Evolutionary conservation across 2,888 invertebrate species (phyloP).

Genomic region (Drosophila cracens): DNA sequence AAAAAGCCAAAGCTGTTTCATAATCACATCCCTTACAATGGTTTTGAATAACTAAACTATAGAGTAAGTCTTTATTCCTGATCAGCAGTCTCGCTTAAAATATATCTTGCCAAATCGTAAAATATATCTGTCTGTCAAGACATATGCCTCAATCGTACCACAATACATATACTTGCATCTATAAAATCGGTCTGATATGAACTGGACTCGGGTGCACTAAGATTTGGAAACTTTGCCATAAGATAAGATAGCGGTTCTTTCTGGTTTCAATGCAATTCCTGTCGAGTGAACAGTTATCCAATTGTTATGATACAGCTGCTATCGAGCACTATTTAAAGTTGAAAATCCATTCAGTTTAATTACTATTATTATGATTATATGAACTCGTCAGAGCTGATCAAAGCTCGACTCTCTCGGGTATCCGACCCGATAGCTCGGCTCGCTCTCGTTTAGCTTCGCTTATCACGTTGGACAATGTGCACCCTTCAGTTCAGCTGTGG

Average conservation of each 20-base stretch:
- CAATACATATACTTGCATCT: no score
- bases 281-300: neutral
- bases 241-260: neutral
- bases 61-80: neutral
- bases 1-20: neutral
- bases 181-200: neutral
- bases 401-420: conserved; percentile 17
- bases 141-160: no score
- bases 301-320: neutral
- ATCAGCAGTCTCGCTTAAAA: neutral
- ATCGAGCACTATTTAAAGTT: conserved; percentile 3
- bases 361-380: neutral
- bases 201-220: neutral
- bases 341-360: conserved; percentile 5
- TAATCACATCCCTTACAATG: neutral
- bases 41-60: neutral
- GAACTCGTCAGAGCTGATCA: neutral
- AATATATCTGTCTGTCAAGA: neutral
- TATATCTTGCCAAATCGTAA: neutral
- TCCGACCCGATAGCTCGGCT: conserved; percentile 3
- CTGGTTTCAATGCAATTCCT: neutral
- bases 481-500: conserved; percentile 17
- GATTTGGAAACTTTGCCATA: neutral
- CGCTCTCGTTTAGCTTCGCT: conserved; percentile 9
- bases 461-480: conserved; percentile 15